phyloP scores from a whole-genome alignment of 1,140 invertebrate genomes.

The Cyrtorhinus lividipennis region DNA sequence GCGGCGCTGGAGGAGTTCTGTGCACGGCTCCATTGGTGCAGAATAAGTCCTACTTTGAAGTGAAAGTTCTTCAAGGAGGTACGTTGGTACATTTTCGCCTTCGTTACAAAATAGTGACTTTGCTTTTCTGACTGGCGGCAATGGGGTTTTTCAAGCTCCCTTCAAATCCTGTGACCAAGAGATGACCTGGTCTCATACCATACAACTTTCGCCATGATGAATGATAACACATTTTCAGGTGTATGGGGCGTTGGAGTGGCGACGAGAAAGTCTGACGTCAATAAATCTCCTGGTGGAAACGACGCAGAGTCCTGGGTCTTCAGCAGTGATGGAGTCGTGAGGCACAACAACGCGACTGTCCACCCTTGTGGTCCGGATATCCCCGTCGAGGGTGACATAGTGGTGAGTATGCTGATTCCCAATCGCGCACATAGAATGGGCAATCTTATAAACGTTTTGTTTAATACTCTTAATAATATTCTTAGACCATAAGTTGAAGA shows the following conservation, averaged over 20 bases:
- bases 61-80: constrained; percentile 91
- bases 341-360: constrained; percentile 54
- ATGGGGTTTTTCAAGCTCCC: too few species aligned
- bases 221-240: constrained; percentile 36
- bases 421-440: too few species aligned
- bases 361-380: constrained; percentile 34
- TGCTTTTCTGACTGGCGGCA: too few species aligned
- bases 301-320: constrained; percentile 89
- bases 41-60: constrained; percentile 98
- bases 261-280: constrained; percentile 71
- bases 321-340: constrained; percentile 71
- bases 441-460: too few species aligned
- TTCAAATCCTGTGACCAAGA: too few species aligned
- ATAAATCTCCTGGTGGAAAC: constrained; percentile 64
- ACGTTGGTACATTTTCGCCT: too few species aligned
- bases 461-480: too few species aligned
- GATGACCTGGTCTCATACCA: too few species aligned
- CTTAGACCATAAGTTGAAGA: too few species aligned
- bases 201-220: too few species aligned
- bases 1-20: constrained; percentile 85
- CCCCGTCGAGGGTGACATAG: constrained; percentile 83
- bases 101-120: too few species aligned
- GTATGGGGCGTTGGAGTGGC: constrained; percentile 89
- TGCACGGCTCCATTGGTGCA: constrained; percentile 87
- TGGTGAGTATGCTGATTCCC: constrained; percentile 44